phyloP scores from a whole-genome alignment of 2,113 vertebrate species.

The Tachysurus vachellii region DNA sequence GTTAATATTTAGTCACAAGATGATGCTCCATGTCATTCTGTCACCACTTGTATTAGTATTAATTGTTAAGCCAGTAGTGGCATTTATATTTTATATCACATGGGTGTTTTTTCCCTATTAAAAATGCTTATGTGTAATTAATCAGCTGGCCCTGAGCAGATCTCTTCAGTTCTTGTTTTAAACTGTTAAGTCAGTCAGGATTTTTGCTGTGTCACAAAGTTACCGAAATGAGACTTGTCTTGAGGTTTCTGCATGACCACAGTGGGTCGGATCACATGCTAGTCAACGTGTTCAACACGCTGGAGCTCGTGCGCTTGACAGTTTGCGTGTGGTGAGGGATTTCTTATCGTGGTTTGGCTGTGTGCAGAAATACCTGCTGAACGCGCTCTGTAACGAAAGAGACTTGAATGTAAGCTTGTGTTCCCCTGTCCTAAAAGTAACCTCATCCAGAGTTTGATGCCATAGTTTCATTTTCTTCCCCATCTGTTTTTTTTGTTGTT shows the following conservation, averaged over 20 bases:
- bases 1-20: conserved; percentile 52
- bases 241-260: neutral
- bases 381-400: neutral
- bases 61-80: conserved; percentile 26
- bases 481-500: neutral
- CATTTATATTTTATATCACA: conserved; percentile 45
- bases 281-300: neutral
- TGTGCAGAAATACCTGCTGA: conserved; percentile 6
- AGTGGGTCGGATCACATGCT: neutral
- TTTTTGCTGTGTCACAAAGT: neutral
- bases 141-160: conserved; percentile 14
- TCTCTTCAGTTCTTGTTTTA: conserved; percentile 38
- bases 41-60: conserved; percentile 52
- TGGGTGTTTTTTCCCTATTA: conserved; percentile 17
- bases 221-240: conserved; percentile 13
- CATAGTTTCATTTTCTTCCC: conserved; percentile 10
- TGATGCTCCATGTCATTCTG: conserved; percentile 38
- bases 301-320: neutral
- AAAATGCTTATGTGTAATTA: conserved; percentile 35
- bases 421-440: conserved; percentile 32
- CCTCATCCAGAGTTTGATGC: conserved; percentile 40
- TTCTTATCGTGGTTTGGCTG: neutral
- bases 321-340: neutral
- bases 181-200: conserved; percentile 28
- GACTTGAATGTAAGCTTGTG: conserved; percentile 20